Evolutionary conservation across 2,797 vertebrate species (phyloP).

Genomic region (Cygnus olor): DNA sequence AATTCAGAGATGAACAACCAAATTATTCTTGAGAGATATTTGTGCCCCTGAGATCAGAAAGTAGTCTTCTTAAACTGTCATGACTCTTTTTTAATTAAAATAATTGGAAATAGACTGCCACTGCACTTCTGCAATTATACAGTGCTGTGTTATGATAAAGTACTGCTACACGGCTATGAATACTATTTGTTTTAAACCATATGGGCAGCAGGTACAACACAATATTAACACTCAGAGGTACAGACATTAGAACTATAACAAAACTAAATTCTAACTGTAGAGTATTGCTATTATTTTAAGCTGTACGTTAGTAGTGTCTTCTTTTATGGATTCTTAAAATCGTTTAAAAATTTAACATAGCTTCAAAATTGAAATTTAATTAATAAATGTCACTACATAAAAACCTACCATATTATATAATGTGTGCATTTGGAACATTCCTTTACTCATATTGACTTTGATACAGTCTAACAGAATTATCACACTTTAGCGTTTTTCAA

Average conservation of each 20-base stretch:
- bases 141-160: not conserved
- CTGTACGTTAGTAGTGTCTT: not conserved
- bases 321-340: not conserved
- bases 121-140: not conserved
- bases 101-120: not conserved
- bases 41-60: not conserved
- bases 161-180: not conserved
- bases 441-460: not conserved
- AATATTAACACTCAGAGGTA: not conserved
- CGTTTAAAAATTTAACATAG: not conserved
- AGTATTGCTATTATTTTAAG: not conserved
- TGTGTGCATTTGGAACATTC: rapidly evolving
- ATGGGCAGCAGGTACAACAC: not conserved
- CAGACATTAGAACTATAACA: not conserved
- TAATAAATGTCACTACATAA: not conserved
- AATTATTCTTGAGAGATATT: not conserved
- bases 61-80: not conserved
- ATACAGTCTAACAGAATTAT: not conserved
- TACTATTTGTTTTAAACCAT: constrained; percentile 6
- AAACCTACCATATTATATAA: not conserved
- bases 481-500: not conserved
- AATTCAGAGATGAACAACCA: not conserved
- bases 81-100: not conserved
- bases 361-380: not conserved
- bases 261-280: rapidly evolving